These are phyloP conservation scores for Neodiprion fabricii DNA, from an alignment of 1,140 invertebrate genomes.

Conservation along the genomic window DNA sequence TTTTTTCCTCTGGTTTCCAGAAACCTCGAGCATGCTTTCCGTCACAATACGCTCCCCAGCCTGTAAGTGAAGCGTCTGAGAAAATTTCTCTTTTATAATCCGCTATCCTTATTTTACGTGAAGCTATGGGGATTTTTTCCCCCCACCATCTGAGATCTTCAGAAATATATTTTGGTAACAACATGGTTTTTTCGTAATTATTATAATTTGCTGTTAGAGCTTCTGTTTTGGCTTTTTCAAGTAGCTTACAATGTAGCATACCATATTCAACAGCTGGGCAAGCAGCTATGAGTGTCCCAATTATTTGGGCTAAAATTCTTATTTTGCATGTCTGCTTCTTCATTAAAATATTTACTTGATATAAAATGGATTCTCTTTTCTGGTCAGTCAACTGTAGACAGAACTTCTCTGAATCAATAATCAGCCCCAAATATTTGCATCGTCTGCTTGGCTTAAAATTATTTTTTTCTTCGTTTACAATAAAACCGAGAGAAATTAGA, in stretches of 20 bases:
- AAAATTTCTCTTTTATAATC: slow-evolving; percentile 44
- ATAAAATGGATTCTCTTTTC: neutral
- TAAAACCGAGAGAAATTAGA: slow-evolving; percentile 11
- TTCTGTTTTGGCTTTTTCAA: slow-evolving; percentile 23
- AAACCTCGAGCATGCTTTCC: slow-evolving; percentile 29
- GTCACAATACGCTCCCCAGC: slow-evolving; percentile 45
- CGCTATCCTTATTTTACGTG: slow-evolving; percentile 15
- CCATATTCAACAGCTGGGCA: slow-evolving; percentile 20
- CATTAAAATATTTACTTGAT: slow-evolving; percentile 3
- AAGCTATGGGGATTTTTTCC: neutral
- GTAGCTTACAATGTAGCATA: slow-evolving; percentile 18
- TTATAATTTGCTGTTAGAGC: neutral
- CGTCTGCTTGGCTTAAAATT: neutral
- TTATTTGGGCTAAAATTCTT: slow-evolving; percentile 16
- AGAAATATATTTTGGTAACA: neutral
- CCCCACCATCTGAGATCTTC: neutral
- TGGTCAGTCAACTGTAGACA: neutral
- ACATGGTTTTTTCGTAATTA: neutral
- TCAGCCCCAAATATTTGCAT: slow-evolving; percentile 4
- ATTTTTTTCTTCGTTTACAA: slow-evolving; percentile 19
- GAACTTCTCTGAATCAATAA: neutral
- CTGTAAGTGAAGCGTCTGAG: slow-evolving; percentile 46
- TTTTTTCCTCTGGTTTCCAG: slow-evolving; percentile 37
- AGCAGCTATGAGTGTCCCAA: slow-evolving; percentile 15
- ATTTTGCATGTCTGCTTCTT: slow-evolving; percentile 10